phyloP scores from a whole-genome alignment of 2,888 invertebrate genomes.

The Aporophyla nigra region DNA sequence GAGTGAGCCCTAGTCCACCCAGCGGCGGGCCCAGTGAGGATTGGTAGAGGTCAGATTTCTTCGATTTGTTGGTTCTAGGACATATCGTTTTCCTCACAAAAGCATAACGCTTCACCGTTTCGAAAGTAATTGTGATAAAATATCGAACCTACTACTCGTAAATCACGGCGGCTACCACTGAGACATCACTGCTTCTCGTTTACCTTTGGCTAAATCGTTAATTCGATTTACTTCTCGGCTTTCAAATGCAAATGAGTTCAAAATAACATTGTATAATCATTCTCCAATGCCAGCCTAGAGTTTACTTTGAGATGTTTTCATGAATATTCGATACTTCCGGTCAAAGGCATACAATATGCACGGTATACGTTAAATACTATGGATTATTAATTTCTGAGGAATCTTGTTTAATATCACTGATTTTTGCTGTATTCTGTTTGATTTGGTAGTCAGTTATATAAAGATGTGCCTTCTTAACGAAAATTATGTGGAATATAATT shows the following conservation, averaged over 20 bases:
- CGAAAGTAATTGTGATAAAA: too few relatives aligned
- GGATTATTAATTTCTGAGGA: neutral
- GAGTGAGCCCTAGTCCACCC: neutral
- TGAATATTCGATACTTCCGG: slow-evolving; percentile 1
- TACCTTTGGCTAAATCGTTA: too few relatives aligned
- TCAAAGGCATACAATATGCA: slow-evolving; percentile 2
- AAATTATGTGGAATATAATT: neutral
- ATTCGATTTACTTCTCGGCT: neutral
- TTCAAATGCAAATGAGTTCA: slow-evolving; percentile 6
- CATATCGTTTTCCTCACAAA: too few relatives aligned
- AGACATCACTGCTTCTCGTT: too few relatives aligned
- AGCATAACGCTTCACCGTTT: too few relatives aligned
- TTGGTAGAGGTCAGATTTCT: neutral
- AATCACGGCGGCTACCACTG: too few relatives aligned
- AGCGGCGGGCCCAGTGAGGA: neutral
- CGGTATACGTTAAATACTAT: neutral
- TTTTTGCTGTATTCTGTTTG: neutral
- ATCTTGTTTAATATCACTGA: slow-evolving; percentile 1
- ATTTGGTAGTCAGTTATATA: neutral
- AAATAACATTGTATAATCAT: neutral
- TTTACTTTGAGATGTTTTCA: slow-evolving; percentile 9
- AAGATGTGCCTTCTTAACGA: neutral
- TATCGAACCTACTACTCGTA: too few relatives aligned
- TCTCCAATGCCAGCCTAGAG: neutral
- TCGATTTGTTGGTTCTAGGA: too few relatives aligned